Evolutionary conservation across 2,113 vertebrate species (phyloP).

Genomic region (Atractosteus spatula): DNA sequence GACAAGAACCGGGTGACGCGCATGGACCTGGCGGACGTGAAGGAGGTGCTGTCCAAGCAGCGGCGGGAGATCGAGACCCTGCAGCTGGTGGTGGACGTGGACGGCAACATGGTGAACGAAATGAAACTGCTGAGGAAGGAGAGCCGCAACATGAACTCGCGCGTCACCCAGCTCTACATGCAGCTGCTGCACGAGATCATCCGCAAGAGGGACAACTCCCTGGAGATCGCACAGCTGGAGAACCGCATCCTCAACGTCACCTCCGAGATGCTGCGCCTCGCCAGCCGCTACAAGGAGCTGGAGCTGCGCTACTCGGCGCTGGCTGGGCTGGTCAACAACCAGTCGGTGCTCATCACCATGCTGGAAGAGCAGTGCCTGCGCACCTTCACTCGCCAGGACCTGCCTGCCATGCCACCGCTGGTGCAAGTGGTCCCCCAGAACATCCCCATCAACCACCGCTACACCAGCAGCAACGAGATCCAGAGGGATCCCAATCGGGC

Average conservation of each 20-base stretch:
- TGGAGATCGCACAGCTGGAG: conserved; percentile 92
- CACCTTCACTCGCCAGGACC: conserved; percentile 73
- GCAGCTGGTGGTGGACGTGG: conserved; percentile 90
- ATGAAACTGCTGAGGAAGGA: conserved; percentile 95
- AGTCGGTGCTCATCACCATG: conserved; percentile 82
- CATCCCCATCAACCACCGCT: conserved; percentile 77
- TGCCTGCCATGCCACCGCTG: conserved; percentile 79
- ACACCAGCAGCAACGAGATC: conserved; percentile 83
- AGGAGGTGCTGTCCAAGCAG: conserved; percentile 89
- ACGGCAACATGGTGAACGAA: conserved; percentile 93
- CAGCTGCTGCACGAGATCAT: conserved; percentile 97
- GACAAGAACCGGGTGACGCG: conserved; percentile 88
- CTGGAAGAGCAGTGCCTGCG: conserved; percentile 90
- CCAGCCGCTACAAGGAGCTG: conserved; percentile 87
- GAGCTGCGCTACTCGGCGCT: conserved; percentile 81
- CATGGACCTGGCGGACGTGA: conserved; percentile 91
- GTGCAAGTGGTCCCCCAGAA: conserved; percentile 91
- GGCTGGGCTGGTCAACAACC: conserved; percentile 90
- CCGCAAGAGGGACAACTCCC: conserved; percentile 91
- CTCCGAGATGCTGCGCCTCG: conserved; percentile 89
- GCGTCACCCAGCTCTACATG: conserved; percentile 97
- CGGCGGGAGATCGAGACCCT: conserved; percentile 87
- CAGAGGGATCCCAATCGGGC: conserved; percentile 79
- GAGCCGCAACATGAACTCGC: conserved; percentile 97
- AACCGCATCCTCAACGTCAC: conserved; percentile 93